A percentile compares a stretch with the other conserved stretches of the same genome.
These are phyloP conservation scores for Notolabrus celidotus DNA, from an alignment of 2,797 vertebrate genomes.

Conservation along the genomic window DNA sequence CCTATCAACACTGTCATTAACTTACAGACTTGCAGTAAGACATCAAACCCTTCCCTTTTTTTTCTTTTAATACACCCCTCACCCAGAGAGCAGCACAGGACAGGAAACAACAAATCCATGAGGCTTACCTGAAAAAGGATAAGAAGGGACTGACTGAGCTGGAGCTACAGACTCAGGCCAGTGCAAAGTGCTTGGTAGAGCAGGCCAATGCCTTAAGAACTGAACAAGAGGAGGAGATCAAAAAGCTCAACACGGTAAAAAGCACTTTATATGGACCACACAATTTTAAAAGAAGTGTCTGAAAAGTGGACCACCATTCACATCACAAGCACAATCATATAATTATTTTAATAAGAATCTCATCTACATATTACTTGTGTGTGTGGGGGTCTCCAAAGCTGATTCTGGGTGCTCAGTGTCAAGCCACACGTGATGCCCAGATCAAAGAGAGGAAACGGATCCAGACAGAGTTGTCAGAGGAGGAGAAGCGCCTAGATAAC, in stretches of 20 bases:
- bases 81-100: slow-evolving; percentile 81
- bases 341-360: not conserved
- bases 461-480: slow-evolving; percentile 81
- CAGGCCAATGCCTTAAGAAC: slow-evolving; percentile 81
- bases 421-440: slow-evolving; percentile 89
- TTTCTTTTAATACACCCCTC: not conserved
- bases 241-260: slow-evolving; percentile 86
- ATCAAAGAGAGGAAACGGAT: slow-evolving; percentile 90
- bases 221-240: slow-evolving; percentile 93
- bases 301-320: too few species aligned
- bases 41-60: not conserved
- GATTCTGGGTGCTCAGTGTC: slow-evolving; percentile 90
- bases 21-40: not conserved
- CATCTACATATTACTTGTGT: not conserved
- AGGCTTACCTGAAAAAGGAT: slow-evolving; percentile 79
- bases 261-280: not conserved
- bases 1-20: not conserved
- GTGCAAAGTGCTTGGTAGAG: slow-evolving; percentile 82
- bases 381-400: slow-evolving; percentile 75
- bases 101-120: slow-evolving; percentile 81
- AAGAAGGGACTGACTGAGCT: slow-evolving; percentile 84
- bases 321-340: too few species aligned
- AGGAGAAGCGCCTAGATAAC: slow-evolving; percentile 87
- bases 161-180: slow-evolving; percentile 85
- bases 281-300: not conserved